These are phyloP conservation scores for Prunella fulvescens DNA, from an alignment of 2,113 vertebrate species.

Conservation along the genomic window DNA sequence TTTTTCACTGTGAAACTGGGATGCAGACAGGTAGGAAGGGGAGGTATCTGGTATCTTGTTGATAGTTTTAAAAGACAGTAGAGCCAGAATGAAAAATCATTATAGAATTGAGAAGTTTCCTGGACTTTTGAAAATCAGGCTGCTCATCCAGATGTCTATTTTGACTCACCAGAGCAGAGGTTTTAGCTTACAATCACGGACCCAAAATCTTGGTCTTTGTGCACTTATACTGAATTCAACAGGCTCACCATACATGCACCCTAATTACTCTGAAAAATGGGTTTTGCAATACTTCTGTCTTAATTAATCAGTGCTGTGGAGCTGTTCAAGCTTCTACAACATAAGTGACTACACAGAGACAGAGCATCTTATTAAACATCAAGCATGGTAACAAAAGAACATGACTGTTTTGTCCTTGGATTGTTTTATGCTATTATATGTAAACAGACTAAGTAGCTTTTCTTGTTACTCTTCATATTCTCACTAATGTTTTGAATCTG, in stretches of 20 bases:
- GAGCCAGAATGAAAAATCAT: neutral
- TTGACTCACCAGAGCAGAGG: neutral
- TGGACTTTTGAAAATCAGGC: neutral
- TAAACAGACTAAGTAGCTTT: constrained; percentile 17
- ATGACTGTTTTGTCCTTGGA: neutral
- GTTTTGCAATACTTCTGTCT: neutral
- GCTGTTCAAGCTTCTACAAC: neutral
- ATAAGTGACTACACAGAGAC: neutral
- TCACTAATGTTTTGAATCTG: neutral
- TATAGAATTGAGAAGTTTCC: neutral
- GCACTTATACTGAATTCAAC: neutral
- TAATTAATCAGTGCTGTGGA: neutral
- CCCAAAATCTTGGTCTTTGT: neutral
- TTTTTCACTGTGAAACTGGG: neutral
- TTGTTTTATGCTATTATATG: neutral
- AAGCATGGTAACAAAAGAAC: neutral
- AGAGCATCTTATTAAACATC: neutral
- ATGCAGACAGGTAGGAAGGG: neutral
- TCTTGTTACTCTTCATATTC: neutral
- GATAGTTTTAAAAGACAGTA: neutral
- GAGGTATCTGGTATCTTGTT: neutral
- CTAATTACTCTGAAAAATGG: neutral
- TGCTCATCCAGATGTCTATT: neutral
- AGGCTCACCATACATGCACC: neutral
- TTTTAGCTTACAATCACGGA: neutral